These are phyloP conservation scores for Danionella dracula DNA, from an alignment of 2,797 vertebrate genomes.

Conservation along the genomic window DNA sequence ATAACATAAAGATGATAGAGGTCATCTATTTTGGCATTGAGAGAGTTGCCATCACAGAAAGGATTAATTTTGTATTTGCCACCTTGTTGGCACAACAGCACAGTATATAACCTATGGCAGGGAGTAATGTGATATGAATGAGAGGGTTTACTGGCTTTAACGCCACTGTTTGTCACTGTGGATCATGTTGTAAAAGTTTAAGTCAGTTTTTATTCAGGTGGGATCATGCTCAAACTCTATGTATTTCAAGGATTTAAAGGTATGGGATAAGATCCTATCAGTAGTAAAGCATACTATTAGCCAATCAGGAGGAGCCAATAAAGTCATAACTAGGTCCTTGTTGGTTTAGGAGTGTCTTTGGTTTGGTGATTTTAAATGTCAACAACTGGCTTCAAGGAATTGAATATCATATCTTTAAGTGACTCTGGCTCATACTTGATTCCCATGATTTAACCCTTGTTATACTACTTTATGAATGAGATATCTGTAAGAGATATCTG, in stretches of 20 bases:
- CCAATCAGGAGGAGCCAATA: too few species aligned
- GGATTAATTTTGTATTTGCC: conserved; percentile 17
- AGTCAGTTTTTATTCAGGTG: neutral
- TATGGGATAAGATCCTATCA: too few species aligned
- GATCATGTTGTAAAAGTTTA: conserved; percentile 7
- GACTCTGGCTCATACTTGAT: too few species aligned
- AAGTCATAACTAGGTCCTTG: too few species aligned
- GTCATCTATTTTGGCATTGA: conserved; percentile 15
- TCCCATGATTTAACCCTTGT: too few species aligned
- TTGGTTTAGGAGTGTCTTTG: too few species aligned
- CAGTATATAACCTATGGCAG: conserved; percentile 3
- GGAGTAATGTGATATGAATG: neutral
- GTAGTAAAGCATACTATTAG: too few species aligned
- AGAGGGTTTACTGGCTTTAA: neutral
- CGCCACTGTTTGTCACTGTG: neutral
- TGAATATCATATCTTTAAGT: too few species aligned
- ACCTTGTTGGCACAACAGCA: conserved; percentile 18
- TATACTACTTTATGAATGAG: neutral
- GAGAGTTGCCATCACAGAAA: conserved; percentile 5
- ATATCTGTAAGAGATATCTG: neutral
- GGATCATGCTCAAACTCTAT: neutral
- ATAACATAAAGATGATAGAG: conserved; percentile 24
- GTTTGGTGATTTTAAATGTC: too few species aligned
- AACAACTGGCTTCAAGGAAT: too few species aligned
- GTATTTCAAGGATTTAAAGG: neutral